Percentiles rank a stretch among this genome's conserved stretches.
These are phyloP conservation scores for Lasius platythorax DNA, from an alignment of 2,888 invertebrate species.

Conservation along the genomic window DNA sequence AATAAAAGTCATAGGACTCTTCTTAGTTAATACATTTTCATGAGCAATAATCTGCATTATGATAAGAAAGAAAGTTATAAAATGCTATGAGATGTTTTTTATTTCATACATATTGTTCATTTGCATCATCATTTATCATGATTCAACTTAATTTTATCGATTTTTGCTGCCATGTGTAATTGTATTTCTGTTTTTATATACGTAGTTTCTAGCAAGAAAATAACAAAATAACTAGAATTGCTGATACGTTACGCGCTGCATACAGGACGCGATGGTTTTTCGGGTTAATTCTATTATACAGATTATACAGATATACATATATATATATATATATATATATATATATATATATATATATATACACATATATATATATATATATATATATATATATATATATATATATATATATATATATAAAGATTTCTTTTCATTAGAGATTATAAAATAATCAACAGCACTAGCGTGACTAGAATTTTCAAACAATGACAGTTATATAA, in stretches of 20 bases:
- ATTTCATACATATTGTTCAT: background rate
- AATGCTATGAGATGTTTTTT: background rate
- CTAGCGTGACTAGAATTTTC: constrained; percentile 35
- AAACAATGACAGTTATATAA: background rate
- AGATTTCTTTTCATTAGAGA: background rate
- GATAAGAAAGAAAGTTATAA: background rate
- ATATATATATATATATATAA: background rate
- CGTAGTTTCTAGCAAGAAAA: background rate
- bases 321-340: background rate
- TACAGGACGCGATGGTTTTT: background rate
- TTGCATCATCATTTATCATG: background rate
- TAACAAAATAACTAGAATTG: background rate
- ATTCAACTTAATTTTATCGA: background rate
- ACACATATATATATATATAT: no score
- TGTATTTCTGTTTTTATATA: background rate
- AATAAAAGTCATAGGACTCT: constrained; percentile 34
- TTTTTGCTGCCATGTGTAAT: background rate
- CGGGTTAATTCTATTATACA: background rate
- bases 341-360: background rate
- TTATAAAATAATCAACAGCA: constrained; percentile 23
- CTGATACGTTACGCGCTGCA: background rate
- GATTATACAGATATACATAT: background rate
- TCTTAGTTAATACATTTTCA: constrained; percentile 6
- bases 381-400: background rate
- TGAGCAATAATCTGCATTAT: background rate